Evolutionary conservation across 2,888 invertebrate species (phyloP), one percentile per base, ranked within the genome.

Genomic region (Thecophora atra): DNA sequence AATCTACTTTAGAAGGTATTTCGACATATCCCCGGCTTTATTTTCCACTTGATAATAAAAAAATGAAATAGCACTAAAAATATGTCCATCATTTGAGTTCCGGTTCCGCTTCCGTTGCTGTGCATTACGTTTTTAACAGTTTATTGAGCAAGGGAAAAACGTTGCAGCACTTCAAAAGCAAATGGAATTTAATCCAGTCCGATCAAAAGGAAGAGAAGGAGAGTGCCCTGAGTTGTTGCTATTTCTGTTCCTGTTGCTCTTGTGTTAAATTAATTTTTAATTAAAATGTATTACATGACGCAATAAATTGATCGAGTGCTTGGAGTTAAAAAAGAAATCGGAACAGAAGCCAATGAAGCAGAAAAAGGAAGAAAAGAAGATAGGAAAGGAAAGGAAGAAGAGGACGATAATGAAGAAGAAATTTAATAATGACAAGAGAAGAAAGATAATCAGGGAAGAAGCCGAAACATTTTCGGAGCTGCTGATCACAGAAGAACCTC

Each of bases 231-330:
- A 28, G 60, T 30, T 28, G 11, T 19, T 15, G 2, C 24, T 3
- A 26, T 4, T 17, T 30, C 17, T 37, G 54, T 44, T 44, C 1
- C 44, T 42, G 19, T 28, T 54, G 5, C 13, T 54, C 21, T 19
- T 19, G 19, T 54, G 15, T 6, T 7, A 19, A 21, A 67, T 67
- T 67, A 54, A 67, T 54, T 67, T 69, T 69, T 69, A 69, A 69
- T 69, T 69, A 62, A 69, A 69, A 60, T 30, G 69, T 51, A 69
- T 69, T 69, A 69, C 28, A 62, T 26, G 47, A 15, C 54, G 28
- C 24, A 60, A 62, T 69, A 24, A 69, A 60, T 51, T 69, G 69
- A 69, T 69, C 67, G 67, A 67, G 13, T 26, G 28, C 15, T 13
- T 19, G 42, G 28, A 17, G 17, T 17, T 19, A 15, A n/a, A n/a